These are phyloP conservation scores for Xanthorhoe designata DNA, from an alignment of 2,888 invertebrate genomes.

Conservation along the genomic window DNA sequence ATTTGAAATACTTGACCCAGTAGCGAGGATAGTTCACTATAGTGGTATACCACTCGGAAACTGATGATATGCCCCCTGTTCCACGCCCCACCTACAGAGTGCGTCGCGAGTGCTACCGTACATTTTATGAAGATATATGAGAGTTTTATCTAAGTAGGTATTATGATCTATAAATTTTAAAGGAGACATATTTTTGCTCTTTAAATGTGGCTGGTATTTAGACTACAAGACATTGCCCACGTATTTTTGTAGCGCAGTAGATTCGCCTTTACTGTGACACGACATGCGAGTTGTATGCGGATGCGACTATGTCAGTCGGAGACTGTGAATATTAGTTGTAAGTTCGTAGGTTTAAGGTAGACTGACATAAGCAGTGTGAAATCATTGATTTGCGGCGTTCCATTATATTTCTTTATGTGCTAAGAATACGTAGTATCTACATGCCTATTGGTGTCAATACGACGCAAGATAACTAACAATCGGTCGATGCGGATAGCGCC, in stretches of 20 bases:
- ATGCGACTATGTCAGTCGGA: constrained; percentile 70
- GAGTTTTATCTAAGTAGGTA: constrained; percentile 69
- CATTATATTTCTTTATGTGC: constrained; percentile 34
- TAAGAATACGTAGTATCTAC: constrained; percentile 17
- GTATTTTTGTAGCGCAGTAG: constrained; percentile 83
- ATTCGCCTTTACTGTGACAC: constrained; percentile 74
- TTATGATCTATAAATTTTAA: constrained; percentile 67
- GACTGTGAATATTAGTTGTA: constrained; percentile 79
- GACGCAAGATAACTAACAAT: background rate
- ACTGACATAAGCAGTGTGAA: constrained; percentile 77
- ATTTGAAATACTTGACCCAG: no score
- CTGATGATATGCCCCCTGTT: no score
- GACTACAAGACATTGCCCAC: constrained; percentile 84
- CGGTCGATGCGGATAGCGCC: background rate
- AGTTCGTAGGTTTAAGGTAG: constrained; percentile 58
- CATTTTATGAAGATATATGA: constrained; percentile 57
- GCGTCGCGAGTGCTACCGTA: constrained; percentile 62
- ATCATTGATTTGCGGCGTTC: constrained; percentile 57
- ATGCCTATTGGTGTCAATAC: constrained; percentile 2
- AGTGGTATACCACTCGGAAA: no score
- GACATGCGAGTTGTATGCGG: constrained; percentile 53
- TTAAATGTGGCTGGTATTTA: constrained; percentile 77
- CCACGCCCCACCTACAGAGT: constrained; percentile 60
- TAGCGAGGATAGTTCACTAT: no score
- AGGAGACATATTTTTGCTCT: constrained; percentile 85